Evolutionary conservation across 2,113 vertebrate species (phyloP), one percentile per base, ranked within the genome.

Genomic region (Clarias gariepinus): DNA sequence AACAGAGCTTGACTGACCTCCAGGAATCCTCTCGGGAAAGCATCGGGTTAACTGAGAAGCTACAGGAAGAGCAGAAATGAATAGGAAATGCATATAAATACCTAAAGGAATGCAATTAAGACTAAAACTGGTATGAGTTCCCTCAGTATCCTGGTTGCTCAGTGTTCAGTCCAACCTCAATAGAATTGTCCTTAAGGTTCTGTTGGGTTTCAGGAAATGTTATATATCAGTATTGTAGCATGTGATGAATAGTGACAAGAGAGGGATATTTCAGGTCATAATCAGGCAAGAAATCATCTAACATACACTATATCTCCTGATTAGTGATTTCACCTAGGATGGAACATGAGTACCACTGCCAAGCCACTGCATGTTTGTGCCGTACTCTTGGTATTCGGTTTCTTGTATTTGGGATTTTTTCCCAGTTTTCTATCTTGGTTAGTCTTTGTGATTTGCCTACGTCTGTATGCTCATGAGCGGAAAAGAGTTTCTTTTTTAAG

Each of bases 241-340:
- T 41, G 30, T 36, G 19, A 81, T 81, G 28, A 61, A 61, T 25
- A 41, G 57, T 81, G 78, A 81, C 78, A 81, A 7, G 12, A 23
- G 57, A 61, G 78, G 78, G 57, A 61, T 61, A 36, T 81, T 81
- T 21, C 78, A 60, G 78, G 78, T 80, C 30, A 80, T 60, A 80
- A 80, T 60, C n/a, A 80, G 77, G 21, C 53, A 58, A 60, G 55
- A 60, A 60, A 36, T 80, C 19, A 36, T 61, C 33, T 13, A 60
- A 33, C 19, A 3, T 36, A 80, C 55, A 36, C 3, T 30, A 33
- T 58, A 79, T 79, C 76, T 30, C n/a, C 76, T 21, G 77, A 79
- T 80, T 80, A 33, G 21, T 60, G 30, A 80, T 80, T 80, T 80
- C 57, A 80, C 55, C 78, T 80, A 60, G 55, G 18, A 79, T 58